Evolutionary conservation across 2,888 invertebrate species (phyloP).

Genomic region (Corythucha ciliata): DNA sequence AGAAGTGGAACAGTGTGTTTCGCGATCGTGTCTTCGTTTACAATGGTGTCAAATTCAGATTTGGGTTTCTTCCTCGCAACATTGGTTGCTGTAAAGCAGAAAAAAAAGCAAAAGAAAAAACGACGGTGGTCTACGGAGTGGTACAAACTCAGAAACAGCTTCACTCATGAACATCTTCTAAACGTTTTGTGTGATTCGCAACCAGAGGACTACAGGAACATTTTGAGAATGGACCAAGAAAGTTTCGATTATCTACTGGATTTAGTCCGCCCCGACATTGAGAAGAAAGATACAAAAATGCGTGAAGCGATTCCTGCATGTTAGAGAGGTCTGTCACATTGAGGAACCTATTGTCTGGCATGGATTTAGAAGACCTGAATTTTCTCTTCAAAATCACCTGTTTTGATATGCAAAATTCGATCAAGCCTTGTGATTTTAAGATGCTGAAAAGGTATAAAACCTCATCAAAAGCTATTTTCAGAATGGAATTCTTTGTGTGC

Average conservation of each 20-base stretch:
- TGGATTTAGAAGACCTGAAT: background rate
- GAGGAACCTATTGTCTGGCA: background rate
- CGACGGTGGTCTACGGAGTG: no score
- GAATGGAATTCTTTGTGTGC: no score
- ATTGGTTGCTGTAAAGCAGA: no score
- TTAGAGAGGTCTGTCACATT: background rate
- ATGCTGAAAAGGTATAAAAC: no score
- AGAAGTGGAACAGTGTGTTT: background rate
- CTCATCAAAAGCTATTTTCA: no score
- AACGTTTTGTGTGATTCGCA: background rate
- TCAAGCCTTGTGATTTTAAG: no score
- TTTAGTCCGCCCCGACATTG: no score
- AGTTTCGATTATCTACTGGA: background rate
- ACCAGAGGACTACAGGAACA: background rate
- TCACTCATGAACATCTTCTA: background rate
- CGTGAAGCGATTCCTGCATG: constrained; percentile 1
- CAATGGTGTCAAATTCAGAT: background rate
- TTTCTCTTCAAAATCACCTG: no score
- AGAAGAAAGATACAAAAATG: no score
- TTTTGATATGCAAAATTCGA: no score
- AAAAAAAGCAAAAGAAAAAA: no score
- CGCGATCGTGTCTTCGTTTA: constrained; percentile 4
- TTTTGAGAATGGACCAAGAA: constrained; percentile 1
- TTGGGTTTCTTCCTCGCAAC: background rate
- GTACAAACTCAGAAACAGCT: constrained; percentile 2